Percentiles rank a stretch among this genome's conserved stretches.
These are phyloP conservation scores for Theretra japonica DNA, from an alignment of 2,888 invertebrate species.

Conservation along the genomic window DNA sequence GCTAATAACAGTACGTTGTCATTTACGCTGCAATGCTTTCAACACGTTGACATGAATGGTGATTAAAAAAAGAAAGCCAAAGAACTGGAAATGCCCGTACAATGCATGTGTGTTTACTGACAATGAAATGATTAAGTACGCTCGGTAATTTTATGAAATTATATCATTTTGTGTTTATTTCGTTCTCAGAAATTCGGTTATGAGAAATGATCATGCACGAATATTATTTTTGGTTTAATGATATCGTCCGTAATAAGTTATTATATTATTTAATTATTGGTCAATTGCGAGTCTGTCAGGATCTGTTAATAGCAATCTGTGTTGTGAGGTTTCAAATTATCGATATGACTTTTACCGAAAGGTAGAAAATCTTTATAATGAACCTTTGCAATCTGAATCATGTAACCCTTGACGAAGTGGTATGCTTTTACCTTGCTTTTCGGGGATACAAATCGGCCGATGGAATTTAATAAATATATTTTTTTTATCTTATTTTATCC, in stretches of 20 bases:
- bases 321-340: too few relatives aligned
- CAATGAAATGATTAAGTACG: conserved; percentile 16
- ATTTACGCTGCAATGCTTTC: conserved; percentile 62
- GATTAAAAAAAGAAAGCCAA: conserved; percentile 29
- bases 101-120: conserved; percentile 13
- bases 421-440: too few relatives aligned
- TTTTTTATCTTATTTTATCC: too few relatives aligned
- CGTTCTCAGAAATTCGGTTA: conserved; percentile 13
- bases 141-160: conserved; percentile 23
- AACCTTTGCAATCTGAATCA: too few relatives aligned
- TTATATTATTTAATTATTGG: background rate
- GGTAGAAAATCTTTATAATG: too few relatives aligned
- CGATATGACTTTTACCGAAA: too few relatives aligned
- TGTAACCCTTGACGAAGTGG: too few relatives aligned
- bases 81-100: conserved; percentile 21
- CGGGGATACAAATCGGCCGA: too few relatives aligned
- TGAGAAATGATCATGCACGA: background rate
- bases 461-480: too few relatives aligned
- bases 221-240: background rate
- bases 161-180: background rate
- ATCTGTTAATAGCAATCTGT: too few relatives aligned
- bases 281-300: too few relatives aligned
- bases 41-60: conserved; percentile 36
- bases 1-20: conserved; percentile 66
- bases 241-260: background rate